Conservation (phyloP, 2,888 invertebrate species). For the Volucella inanis region DNA sequence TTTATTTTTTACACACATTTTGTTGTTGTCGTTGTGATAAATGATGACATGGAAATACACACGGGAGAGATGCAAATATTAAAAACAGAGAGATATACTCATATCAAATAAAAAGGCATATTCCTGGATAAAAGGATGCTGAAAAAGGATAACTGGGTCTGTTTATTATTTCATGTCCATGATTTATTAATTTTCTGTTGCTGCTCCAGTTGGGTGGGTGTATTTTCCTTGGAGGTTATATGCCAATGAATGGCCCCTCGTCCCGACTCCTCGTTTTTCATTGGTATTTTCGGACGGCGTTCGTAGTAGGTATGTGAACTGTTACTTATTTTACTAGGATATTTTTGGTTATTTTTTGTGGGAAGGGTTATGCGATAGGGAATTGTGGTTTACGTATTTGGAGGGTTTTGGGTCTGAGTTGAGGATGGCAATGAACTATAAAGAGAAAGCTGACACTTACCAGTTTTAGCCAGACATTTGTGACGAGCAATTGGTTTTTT, state of each 20-base stretch:
- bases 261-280: not conserved
- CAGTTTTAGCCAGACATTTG: conserved; percentile 95
- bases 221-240: not conserved
- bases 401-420: not conserved
- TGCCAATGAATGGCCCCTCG: no score
- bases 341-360: conserved; percentile 15
- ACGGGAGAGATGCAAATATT: conserved; percentile 72
- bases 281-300: not conserved
- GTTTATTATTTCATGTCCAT: conserved; percentile 73
- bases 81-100: conserved; percentile 51
- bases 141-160: conserved; percentile 66
- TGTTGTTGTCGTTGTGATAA: conserved; percentile 68
- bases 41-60: conserved; percentile 73
- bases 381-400: conserved; percentile 39
- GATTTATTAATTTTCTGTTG: conserved; percentile 71
- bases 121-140: conserved; percentile 63
- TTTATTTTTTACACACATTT: conserved; percentile 26
- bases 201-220: conserved; percentile 21
- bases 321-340: conserved; percentile 33
- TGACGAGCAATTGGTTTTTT: conserved; percentile 97
- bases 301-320: conserved; percentile 10
- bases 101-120: conserved; percentile 58
- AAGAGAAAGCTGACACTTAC: conserved; percentile 76
- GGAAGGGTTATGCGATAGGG: conserved; percentile 22
- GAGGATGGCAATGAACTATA: not conserved